Evolutionary conservation across 2,797 vertebrate genomes (phyloP), one percentile per base, ranked within the genome.

Genomic region (Hippocampus kuda): DNA sequence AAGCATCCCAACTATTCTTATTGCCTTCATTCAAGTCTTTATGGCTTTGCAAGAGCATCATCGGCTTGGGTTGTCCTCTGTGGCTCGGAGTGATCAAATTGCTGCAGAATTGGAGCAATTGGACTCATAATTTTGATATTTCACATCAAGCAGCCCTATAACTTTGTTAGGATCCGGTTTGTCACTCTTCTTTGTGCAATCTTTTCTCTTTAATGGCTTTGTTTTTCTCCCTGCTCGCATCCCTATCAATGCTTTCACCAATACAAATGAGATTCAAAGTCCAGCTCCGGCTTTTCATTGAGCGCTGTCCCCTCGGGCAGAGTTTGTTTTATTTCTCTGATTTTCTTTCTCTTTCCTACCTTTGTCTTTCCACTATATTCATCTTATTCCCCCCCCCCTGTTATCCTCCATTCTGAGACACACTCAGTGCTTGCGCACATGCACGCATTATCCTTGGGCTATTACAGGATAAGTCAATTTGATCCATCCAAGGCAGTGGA

Each of bases 231-330:
- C 83, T 77, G 65, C 77, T 71, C 70, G 81, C 83, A 76, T 85
- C 84, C 57, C 81, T 85, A 94, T 94, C 94, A 93, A 93, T 88
- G 65, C 90, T 93, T 93, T 93, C 89, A 93, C 94, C 94, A 91
- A 95, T 95, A 95, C 93, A 95, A 95, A 97, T 92, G 92, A 92
- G 92, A 94, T 94, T 94, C 92, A 92, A 93, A 94, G 93, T 93
- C 90, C 85, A 89, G 91, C 91, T 90, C 73, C 91, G 91, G 92
- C 91, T 92, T 88, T 93, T 93, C 84, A 93, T 93, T 90, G 91
- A 92, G 92, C 93, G 89, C 89, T 87, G 91, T 93, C 92, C 91
- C 87, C 91, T 90, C 85, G 89, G 93, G 93, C 93, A 91, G 89
- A 85, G 89, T 93, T 92, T 91, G 93, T 92, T 93, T 93, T 93